Base-by-base conservation (phyloP, 2,797 vertebrate genomes). In the Gymnoscopelus microlampas region DNA sequence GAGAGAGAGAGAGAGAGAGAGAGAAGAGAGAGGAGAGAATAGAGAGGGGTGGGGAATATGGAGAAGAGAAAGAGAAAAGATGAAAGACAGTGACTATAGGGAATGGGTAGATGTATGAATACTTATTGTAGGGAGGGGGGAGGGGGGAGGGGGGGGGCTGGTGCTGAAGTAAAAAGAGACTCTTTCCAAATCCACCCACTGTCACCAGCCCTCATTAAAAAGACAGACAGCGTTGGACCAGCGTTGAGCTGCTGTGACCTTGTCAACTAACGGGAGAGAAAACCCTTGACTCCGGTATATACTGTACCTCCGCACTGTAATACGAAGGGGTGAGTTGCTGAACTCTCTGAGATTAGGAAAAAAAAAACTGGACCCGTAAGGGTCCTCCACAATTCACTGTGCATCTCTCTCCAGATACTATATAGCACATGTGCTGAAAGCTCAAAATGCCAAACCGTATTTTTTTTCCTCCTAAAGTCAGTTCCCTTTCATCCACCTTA, bases 81-180 rank as follows among this genome's bases (percentile, higher is more conserved):
- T 89, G 88, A 90, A 88, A 89, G 85, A 73, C 69, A 81, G 74
- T 72, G 81, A 77, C 80, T 13, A 35, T 35, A 82, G 86, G 87
- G 87, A 86, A 85, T 73, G 75, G 14, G 73, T 62, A 72, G 77
- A 73, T 72, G 23, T 68, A 48, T 74, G 83, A 88, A 87, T 81
- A 83, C 82, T 81, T 77, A 80, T 70, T 83, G 76, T 70, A 79
- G 63, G 63, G 70, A 78, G 70, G 72, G 80, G 87, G 23, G 26
- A 26, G 12, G 29, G 56, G 26, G 26, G 5, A 1, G 26, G 29
- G 26, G 5, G 29, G 10, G 12, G 8, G 14, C 1, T 6, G 11
- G 2, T 15, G 15, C 11, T 53, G 15, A 83, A 85, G 71, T 84
- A 81, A 71, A 75, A 72, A 57, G 69, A 68, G 73, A 68, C 66